A percentile compares a stretch with the other conserved stretches of the same genome.
Conservation (phyloP, 2,888 invertebrate species). For the Campaea margaritaria region DNA sequence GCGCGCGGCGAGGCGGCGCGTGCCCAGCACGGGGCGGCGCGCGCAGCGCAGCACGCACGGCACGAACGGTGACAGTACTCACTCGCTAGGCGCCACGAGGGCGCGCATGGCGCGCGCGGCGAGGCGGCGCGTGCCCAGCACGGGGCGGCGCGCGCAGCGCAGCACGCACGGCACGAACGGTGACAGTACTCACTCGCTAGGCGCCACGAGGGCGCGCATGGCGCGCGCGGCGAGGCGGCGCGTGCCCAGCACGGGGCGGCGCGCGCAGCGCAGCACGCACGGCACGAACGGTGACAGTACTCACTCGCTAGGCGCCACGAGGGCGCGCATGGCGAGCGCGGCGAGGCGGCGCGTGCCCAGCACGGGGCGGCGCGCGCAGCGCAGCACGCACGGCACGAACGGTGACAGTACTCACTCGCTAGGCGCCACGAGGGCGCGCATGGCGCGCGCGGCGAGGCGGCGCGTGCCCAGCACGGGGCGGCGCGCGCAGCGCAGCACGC, state of each 20-base stretch:
- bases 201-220: conserved; percentile 90
- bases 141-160: conserved; percentile 85
- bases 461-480: conserved; percentile 89
- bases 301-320: no score
- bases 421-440: conserved; percentile 90
- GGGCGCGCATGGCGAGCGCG: conserved; percentile 88
- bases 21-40: conserved; percentile 86
- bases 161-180: conserved; percentile 88
- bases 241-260: conserved; percentile 87
- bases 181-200: no score
- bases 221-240: conserved; percentile 88
- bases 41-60: conserved; percentile 88
- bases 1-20: conserved; percentile 88
- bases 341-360: conserved; percentile 89
- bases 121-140: conserved; percentile 89
- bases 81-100: conserved; percentile 90
- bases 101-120: conserved; percentile 89
- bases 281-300: conserved; percentile 85
- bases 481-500: conserved; percentile 87
- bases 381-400: conserved; percentile 88
- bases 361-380: conserved; percentile 86
- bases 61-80: conserved; percentile 85
- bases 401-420: no score
- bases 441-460: conserved; percentile 88
- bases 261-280: conserved; percentile 88